Evolutionary conservation across 2,797 vertebrate species (phyloP).

Genomic region (Pseudopleuronectes americanus): DNA sequence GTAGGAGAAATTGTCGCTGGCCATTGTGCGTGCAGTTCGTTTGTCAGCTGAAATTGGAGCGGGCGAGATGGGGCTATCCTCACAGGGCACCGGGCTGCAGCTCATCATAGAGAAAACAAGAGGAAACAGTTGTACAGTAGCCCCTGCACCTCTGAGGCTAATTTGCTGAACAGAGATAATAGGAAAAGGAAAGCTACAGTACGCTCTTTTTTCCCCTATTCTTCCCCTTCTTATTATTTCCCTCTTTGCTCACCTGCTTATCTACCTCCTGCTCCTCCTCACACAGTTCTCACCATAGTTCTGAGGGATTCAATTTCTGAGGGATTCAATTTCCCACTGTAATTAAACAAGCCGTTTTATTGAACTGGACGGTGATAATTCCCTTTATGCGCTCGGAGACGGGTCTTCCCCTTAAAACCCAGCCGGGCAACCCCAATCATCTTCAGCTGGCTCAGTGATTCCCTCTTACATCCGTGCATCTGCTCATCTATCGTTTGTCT

Average conservation of each 20-base stretch:
- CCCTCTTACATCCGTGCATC: slow-evolving; percentile 40
- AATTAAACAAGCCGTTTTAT: slow-evolving; percentile 65
- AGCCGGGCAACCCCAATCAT: slow-evolving; percentile 33
- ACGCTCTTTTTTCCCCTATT: slow-evolving; percentile 16
- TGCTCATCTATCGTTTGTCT: slow-evolving; percentile 25
- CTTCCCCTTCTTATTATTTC: slow-evolving; percentile 50
- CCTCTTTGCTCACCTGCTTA: slow-evolving; percentile 65
- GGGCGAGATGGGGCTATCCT: slow-evolving; percentile 37
- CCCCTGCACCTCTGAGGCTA: slow-evolving; percentile 39
- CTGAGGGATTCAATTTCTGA: slow-evolving; percentile 65
- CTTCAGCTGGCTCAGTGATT: slow-evolving; percentile 29
- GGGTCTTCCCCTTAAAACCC: slow-evolving; percentile 40
- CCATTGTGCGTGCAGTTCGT: slow-evolving; percentile 2
- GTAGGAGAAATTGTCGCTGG: slow-evolving; percentile 14
- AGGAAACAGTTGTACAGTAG: slow-evolving; percentile 26
- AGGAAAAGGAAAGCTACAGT: slow-evolving; percentile 42
- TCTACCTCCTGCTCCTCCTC: slow-evolving; percentile 45
- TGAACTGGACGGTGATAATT: slow-evolving; percentile 55
- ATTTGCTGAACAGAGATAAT: slow-evolving; percentile 62
- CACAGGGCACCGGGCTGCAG: slow-evolving; percentile 13
- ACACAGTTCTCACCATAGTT: slow-evolving; percentile 25
- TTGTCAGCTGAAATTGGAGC: slow-evolving; percentile 47
- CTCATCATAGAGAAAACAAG: slow-evolving; percentile 53
- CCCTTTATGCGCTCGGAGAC: slow-evolving; percentile 38
- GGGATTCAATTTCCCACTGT: slow-evolving; percentile 64